Conservation (phyloP, 1,140 invertebrate species). For the Hypsibius dujardini region DNA sequence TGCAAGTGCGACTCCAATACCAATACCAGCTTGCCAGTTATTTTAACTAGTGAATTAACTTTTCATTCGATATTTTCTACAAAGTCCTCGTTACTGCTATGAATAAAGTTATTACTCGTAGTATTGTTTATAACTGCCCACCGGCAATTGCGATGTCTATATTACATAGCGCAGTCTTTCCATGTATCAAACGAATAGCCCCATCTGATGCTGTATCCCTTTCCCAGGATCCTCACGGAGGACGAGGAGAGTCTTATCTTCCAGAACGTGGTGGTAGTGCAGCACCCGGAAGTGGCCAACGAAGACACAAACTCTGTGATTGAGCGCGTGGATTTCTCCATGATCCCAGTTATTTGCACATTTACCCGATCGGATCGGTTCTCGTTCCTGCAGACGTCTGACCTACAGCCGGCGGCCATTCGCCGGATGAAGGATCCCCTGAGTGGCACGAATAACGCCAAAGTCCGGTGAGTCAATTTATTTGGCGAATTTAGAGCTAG, state of each 20-base stretch:
- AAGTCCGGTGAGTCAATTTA: neutral
- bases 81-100: no score
- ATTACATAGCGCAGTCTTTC: no score
- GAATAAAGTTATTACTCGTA: no score
- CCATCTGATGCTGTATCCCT: no score
- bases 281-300: constrained; percentile 8
- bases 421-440: constrained; percentile 11
- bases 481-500: no score
- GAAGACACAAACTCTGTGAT: neutral
- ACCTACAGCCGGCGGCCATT: neutral
- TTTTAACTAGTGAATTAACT: no score
- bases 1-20: no score
- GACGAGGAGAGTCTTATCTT: constrained; percentile 14
- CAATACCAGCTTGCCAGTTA: no score
- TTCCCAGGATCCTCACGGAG: neutral
- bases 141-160: no score
- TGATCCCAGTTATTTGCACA: constrained; percentile 3
- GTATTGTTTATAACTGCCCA: no score
- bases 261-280: neutral
- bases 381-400: constrained; percentile 5
- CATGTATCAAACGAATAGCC: no score
- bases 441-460: neutral
- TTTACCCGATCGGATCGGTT: neutral
- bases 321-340: constrained; percentile 11
- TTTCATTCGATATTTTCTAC: no score